phyloP scores from a whole-genome alignment of 2,113 vertebrate genomes.

The Nothoprocta pentlandii region DNA sequence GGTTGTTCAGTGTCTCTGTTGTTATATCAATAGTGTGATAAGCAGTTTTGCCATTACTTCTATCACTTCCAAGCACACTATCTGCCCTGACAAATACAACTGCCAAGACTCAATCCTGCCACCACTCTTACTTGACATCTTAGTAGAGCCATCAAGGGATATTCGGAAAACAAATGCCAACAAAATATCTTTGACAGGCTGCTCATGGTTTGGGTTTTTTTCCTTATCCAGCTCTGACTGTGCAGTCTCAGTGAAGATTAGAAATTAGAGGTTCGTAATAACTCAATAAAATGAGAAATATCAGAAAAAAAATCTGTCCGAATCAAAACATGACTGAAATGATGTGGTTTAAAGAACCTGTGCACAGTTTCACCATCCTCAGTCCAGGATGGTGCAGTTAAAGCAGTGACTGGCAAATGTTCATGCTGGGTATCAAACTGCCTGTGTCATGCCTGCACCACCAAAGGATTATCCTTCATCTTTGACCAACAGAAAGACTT shows the following conservation, averaged over 20 bases:
- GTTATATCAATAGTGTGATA: neutral
- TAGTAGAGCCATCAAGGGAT: neutral
- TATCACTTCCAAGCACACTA: neutral
- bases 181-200: neutral
- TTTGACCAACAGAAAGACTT: constrained; percentile 33
- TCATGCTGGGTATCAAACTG: neutral
- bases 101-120: constrained; percentile 36
- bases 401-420: neutral
- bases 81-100: constrained; percentile 48
- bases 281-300: neutral
- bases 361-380: neutral
- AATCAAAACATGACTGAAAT: neutral
- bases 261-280: neutral
- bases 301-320: neutral
- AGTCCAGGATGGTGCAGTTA: neutral
- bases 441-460: neutral
- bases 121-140: constrained; percentile 14
- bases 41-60: constrained; percentile 5
- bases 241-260: neutral
- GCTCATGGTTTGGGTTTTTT: neutral
- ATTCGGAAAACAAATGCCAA: constrained; percentile 40
- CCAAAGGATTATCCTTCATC: constrained; percentile 34
- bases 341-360: neutral
- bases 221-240: neutral
- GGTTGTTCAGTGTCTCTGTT: neutral